phyloP scores from a whole-genome alignment of 2,888 invertebrate species.

The Thyatira batis region DNA sequence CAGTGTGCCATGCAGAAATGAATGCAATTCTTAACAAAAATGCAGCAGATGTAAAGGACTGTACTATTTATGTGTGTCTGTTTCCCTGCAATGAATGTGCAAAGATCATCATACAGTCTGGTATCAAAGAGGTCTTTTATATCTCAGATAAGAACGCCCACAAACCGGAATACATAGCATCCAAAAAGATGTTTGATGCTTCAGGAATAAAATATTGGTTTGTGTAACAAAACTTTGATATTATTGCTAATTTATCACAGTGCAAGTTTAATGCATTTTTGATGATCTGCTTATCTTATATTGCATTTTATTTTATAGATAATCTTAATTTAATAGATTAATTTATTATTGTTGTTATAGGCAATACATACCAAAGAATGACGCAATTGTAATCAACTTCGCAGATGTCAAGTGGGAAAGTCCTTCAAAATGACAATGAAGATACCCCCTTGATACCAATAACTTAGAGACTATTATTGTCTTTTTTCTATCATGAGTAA shows the following conservation, averaged over 20 bases:
- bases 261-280: too few species aligned
- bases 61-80: constrained; percentile 92
- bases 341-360: constrained; percentile 58
- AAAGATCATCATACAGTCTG: constrained; percentile 97
- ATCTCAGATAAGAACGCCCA: constrained; percentile 91
- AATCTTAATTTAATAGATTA: too few species aligned
- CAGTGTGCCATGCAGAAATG: constrained; percentile 98
- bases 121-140: constrained; percentile 90
- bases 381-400: constrained; percentile 87
- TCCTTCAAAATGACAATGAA: constrained; percentile 18
- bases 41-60: constrained; percentile 87
- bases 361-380: constrained; percentile 84
- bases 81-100: constrained; percentile 99
- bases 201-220: constrained; percentile 88
- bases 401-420: constrained; percentile 82
- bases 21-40: constrained; percentile 98
- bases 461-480: too few species aligned
- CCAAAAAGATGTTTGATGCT: constrained; percentile 91
- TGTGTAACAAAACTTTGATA: constrained; percentile 21
- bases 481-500: too few species aligned
- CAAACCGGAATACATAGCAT: constrained; percentile 86
- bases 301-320: neutral
- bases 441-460: too few species aligned
- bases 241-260: too few species aligned
- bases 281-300: neutral